A percentile compares a stretch with the other conserved stretches of the same genome.
Conservation (phyloP, 1,140 invertebrate genomes). For the Drosophila setifemur region DNA sequence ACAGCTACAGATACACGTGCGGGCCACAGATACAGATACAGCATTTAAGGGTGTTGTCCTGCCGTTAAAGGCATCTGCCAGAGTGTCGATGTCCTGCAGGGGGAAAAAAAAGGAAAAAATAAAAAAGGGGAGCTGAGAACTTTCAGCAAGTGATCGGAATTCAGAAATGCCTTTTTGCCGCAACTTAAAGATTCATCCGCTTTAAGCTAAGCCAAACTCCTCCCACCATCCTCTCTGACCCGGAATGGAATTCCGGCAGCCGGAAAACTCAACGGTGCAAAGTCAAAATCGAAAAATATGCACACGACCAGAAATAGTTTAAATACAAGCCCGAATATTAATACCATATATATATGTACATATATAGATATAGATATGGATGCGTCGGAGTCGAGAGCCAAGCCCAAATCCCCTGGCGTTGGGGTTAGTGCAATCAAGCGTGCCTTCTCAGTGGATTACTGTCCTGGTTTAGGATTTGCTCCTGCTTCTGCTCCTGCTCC, state of each 20-base stretch:
- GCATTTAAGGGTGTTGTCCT: conserved; percentile 6
- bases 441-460: conserved; percentile 63
- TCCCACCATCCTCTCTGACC: conserved; percentile 5
- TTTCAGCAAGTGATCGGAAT: conserved; percentile 3
- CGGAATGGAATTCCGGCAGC: conserved; percentile 35
- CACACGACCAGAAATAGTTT: conserved; percentile 59
- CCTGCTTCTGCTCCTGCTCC: too few species aligned
- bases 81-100: conserved; percentile 5
- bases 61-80: conserved; percentile 36
- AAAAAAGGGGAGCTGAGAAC: too few species aligned
- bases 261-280: conserved; percentile 50
- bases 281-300: conserved; percentile 66
- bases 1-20: not conserved
- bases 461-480: too few species aligned
- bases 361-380: not conserved
- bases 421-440: conserved; percentile 63
- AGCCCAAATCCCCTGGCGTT: not conserved
- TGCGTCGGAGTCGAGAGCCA: not conserved
- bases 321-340: conserved; percentile 64
- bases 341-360: conserved; percentile 43
- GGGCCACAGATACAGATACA: conserved; percentile 6
- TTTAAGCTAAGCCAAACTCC: not conserved
- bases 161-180: not conserved
- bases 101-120: too few species aligned
- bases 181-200: not conserved